phyloP scores from a whole-genome alignment of 2,113 vertebrate genomes.

The Nymphicus hollandicus region DNA sequence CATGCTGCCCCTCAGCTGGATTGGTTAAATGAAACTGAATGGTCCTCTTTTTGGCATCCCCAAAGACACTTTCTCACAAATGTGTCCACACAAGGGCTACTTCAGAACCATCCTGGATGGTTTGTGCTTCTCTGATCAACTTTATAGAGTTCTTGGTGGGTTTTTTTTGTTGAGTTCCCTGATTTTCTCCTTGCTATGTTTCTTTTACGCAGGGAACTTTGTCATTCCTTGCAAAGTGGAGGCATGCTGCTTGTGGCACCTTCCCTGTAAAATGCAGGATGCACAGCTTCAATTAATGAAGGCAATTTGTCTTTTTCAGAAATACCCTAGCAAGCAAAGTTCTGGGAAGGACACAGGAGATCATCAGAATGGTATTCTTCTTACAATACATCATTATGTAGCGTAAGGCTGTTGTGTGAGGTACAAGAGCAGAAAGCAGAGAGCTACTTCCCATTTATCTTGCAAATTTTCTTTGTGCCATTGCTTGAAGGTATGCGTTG shows the following conservation, averaged over 20 bases:
- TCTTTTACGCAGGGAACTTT: not conserved
- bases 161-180: not conserved
- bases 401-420: not conserved
- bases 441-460: not conserved
- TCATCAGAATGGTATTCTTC: not conserved
- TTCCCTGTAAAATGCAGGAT: not conserved
- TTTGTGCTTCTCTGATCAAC: not conserved
- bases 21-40: not conserved
- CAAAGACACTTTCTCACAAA: not conserved
- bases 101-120: not conserved
- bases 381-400: not conserved
- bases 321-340: not conserved
- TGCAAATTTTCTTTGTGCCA: not conserved
- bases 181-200: not conserved
- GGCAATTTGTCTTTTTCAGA: constrained; percentile 21
- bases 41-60: not conserved
- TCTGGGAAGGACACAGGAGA: not conserved
- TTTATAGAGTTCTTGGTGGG: fast-evolving
- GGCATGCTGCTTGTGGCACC: not conserved
- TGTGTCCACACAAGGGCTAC: not conserved
- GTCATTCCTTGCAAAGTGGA: not conserved
- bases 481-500: not conserved
- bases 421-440: not conserved
- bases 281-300: constrained; percentile 10
- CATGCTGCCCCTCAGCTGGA: not conserved